Base-by-base conservation (phyloP, 2,888 invertebrate genomes). In the Gonocerus acuteangulatus region DNA sequence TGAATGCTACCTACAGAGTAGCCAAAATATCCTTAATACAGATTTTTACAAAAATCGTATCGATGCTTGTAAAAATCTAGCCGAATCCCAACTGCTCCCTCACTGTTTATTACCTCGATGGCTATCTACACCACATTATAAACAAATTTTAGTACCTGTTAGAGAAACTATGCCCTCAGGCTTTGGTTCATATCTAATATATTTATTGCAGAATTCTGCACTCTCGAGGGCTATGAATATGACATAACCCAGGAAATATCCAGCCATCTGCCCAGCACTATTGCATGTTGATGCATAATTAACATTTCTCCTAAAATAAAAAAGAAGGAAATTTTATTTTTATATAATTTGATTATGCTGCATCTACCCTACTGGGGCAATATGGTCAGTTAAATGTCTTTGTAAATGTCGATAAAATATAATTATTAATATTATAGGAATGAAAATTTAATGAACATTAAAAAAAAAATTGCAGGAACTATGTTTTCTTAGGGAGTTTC, bases 201-300 rank as follows among this genome's bases (percentile, higher is more conserved):
- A 99, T 66, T 81, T 85, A 74, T 99, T 97, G 74, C 95, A 96
- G 76, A 99, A 97, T 70, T 90, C 89, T 23, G 90, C 81, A 1
- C 97, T 97, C 76, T 99, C 97, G 60, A 99, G 76, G 0, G 96
- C 94, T 73, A 99, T 83, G 74, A 99, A 99, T 11, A 96, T 79
- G 0, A 96, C 94, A 75, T 96, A 96, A 64, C 97, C 96, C 1
- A 99, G 78, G 72, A 97, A 96, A 74, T 89, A 96, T 0, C 99
- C 97, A 36, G 95, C 90, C 0, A 96, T 97, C 78, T 99, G 99
- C 2, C 99, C 99, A 0, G 99, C 94, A 69, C 92, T 91, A 73
- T 99, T 99, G 73, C 99, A 99, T 0, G 97, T 99, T 1, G 97
- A 97, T 0, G 99, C 97, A 78, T 97, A 95, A 1, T 93, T 95